Evolutionary conservation across 2,888 invertebrate genomes (phyloP).

Genomic region (Patella depressa): DNA sequence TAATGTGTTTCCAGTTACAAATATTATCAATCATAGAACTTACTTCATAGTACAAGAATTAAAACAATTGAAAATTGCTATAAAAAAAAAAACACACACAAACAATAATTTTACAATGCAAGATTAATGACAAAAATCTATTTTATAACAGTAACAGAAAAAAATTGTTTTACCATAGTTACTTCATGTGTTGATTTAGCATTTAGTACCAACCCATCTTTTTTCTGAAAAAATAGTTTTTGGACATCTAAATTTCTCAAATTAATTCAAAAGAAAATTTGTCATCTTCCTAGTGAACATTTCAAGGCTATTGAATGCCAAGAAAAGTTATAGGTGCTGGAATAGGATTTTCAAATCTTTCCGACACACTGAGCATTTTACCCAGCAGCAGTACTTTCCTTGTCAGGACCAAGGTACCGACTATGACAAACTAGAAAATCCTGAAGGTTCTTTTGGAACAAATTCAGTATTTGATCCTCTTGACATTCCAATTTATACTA

Average conservation of each 20-base stretch:
- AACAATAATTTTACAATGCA: not conserved
- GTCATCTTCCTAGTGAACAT: too few species aligned
- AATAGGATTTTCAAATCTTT: too few species aligned
- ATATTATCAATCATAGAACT: not conserved
- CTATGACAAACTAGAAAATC: not conserved
- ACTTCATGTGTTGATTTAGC: slow-evolving; percentile 60
- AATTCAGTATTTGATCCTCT: not conserved
- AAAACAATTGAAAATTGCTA: too few species aligned
- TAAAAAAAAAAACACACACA: not conserved
- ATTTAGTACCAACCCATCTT: slow-evolving; percentile 53
- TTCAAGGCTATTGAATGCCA: too few species aligned
- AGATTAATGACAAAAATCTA: too few species aligned
- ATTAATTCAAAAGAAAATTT: not conserved
- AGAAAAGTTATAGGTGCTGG: too few species aligned
- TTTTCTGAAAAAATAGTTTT: slow-evolving; percentile 53
- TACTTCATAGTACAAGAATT: too few species aligned
- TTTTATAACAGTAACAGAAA: too few species aligned
- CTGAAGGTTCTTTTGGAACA: not conserved
- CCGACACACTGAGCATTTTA: too few species aligned
- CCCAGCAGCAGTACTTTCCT: too few species aligned
- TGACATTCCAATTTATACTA: too few species aligned
- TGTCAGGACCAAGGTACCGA: too few species aligned
- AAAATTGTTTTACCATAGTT: slow-evolving; percentile 46
- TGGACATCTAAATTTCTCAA: not conserved
- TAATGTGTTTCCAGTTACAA: not conserved